phyloP scores from a whole-genome alignment of 2,888 invertebrate genomes.

The Acronicta aceris region DNA sequence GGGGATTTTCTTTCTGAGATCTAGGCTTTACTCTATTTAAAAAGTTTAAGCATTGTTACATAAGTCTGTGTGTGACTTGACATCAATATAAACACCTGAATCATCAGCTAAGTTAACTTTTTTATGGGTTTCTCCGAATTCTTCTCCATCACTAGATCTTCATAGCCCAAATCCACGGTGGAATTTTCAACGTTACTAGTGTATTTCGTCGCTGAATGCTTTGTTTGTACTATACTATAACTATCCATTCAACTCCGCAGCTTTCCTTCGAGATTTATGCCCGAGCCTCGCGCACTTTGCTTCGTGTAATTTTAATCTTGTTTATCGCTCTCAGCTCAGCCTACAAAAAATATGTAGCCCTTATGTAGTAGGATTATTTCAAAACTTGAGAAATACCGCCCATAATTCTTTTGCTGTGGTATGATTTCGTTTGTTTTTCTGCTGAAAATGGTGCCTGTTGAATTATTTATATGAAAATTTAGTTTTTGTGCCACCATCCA shows the following conservation, averaged over 20 bases:
- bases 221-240: constrained; percentile 60
- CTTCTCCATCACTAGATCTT: no score
- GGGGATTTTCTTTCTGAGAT: no score
- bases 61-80: no score
- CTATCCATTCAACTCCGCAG: constrained; percentile 61
- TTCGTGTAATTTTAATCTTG: constrained; percentile 79
- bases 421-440: constrained; percentile 33
- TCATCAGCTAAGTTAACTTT: no score
- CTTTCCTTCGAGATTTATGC: constrained; percentile 68
- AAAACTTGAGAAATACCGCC: constrained; percentile 55
- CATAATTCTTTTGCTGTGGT: constrained; percentile 46
- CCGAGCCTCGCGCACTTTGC: constrained; percentile 61
- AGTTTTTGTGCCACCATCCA: constrained; percentile 15
- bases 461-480: constrained; percentile 50
- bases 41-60: background rate
- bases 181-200: constrained; percentile 56
- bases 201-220: constrained; percentile 51
- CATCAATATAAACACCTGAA: no score
- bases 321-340: constrained; percentile 67
- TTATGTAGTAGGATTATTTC: constrained; percentile 56
- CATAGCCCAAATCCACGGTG: constrained; percentile 44
- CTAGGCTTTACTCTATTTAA: no score
- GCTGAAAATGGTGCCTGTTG: constrained; percentile 34
- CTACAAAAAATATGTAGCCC: constrained; percentile 57
- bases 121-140: no score